Base-by-base conservation (phyloP, 2,888 invertebrate species). In the Endotricha flammealis region DNA sequence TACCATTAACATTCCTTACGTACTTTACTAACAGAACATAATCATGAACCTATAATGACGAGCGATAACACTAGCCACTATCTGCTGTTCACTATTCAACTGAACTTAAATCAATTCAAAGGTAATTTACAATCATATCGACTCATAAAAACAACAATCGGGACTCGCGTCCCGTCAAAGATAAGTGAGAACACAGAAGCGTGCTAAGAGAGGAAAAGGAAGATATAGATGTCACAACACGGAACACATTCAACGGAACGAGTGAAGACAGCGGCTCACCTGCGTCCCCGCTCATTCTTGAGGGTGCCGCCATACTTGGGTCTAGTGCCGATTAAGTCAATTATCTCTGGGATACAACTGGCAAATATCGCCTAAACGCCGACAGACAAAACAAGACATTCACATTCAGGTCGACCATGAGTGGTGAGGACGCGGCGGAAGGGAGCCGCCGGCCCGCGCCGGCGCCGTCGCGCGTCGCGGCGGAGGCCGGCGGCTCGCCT, bases 341-440 rank as follows among this genome's bases (percentile, higher is more conserved):
- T 98, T 91, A 99, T 99, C 94, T 99, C 99, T 89, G 99, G 99
- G 91, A 99, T 98, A 94, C 98, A 98, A 94, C 97, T 98, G 91
- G 99, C 99, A 95, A 99, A 99, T 94, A 99, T 98, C 92, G 99
- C 99, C 98, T 98, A 88, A 87, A 88, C 88, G 88, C 87, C 86
- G 87, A 82, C 85, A 86, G 88, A 89, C 88, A 89, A 85, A 88
- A 88, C 82, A 89, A 87, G 85, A 88, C 85, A 88, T 88, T 87
- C 78, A 86, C 83, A 83, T 80, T 77, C 68, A 79, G 70, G 64
- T 80, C 70, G 75, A 74, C 63, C 66, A 65, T 65, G 63, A 67
- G 63, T 59, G 53, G 51, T 46, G 45, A 35, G 41, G 50, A 48
- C 48, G 61, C 53, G 50, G 62, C 50, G 59, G 58, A 59, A 61